Evolutionary conservation across 1,140 invertebrate genomes (phyloP).

Genomic region (Magallana gigas): DNA sequence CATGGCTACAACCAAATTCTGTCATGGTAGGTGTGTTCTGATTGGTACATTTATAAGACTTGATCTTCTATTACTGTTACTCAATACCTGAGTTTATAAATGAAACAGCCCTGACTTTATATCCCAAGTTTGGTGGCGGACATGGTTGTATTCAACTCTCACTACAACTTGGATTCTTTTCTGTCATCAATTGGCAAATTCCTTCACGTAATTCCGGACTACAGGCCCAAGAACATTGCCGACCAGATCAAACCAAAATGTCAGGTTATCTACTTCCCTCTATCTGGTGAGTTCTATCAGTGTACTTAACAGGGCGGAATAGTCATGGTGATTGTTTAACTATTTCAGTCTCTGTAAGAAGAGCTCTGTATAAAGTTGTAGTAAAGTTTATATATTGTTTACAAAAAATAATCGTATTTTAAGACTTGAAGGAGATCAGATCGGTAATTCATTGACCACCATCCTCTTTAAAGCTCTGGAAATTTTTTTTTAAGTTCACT

Average conservation of each 20-base stretch:
- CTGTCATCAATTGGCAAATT: constrained; percentile 83
- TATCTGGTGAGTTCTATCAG: constrained; percentile 69
- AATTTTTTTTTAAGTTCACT: too few relatives aligned
- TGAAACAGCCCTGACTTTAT: constrained; percentile 24
- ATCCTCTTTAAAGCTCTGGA: too few relatives aligned
- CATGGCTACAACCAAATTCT: constrained; percentile 89
- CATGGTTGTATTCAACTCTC: constrained; percentile 86
- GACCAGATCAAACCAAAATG: constrained; percentile 83
- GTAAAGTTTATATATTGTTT: too few relatives aligned
- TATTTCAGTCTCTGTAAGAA: too few relatives aligned
- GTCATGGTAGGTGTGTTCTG: constrained; percentile 81
- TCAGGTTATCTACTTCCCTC: constrained; percentile 85
- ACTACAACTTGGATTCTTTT: constrained; percentile 86
- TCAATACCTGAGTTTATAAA: too few relatives aligned
- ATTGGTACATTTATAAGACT: neutral
- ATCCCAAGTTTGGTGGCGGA: constrained; percentile 85
- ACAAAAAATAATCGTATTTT: too few relatives aligned
- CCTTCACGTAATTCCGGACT: constrained; percentile 86
- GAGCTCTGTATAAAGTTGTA: too few relatives aligned
- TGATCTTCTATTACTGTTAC: too few relatives aligned
- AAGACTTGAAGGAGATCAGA: too few relatives aligned
- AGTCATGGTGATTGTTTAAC: too few relatives aligned
- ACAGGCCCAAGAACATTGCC: constrained; percentile 81
- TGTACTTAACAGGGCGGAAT: too few relatives aligned
- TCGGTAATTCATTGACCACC: too few relatives aligned